These are phyloP conservation scores for Melanaphis sacchari DNA, from an alignment of 1,140 invertebrate species.

Conservation along the genomic window DNA sequence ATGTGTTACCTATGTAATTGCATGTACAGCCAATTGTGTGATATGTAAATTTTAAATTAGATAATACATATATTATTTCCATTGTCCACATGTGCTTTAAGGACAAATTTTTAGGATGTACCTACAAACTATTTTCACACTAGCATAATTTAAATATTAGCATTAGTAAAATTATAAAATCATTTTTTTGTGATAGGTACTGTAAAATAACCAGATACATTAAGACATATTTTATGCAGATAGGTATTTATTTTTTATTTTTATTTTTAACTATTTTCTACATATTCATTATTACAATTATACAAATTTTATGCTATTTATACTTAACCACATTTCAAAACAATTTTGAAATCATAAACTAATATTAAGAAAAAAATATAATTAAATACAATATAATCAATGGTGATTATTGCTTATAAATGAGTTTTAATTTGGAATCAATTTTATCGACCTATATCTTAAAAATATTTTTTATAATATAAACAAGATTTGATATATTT, in stretches of 20 bases:
- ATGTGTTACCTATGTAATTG: too few species aligned
- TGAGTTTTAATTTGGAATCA: not conserved
- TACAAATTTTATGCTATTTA: not conserved
- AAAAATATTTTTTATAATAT: slow-evolving; percentile 10
- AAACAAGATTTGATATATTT: not conserved
- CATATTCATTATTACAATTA: too few species aligned
- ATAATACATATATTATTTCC: too few species aligned
- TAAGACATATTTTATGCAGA: too few species aligned
- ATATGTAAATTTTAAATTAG: too few species aligned
- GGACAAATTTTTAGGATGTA: too few species aligned
- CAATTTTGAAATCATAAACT: not conserved
- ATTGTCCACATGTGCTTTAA: too few species aligned
- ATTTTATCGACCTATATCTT: not conserved
- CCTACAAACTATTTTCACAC: too few species aligned
- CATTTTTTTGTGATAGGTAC: too few species aligned
- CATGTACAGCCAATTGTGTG: too few species aligned
- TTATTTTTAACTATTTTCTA: not conserved
- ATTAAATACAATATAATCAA: not conserved
- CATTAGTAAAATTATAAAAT: too few species aligned
- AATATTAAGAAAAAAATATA: not conserved
- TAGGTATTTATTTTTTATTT: not conserved
- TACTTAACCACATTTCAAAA: not conserved
- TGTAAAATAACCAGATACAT: too few species aligned
- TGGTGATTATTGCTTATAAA: not conserved
- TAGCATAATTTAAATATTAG: not conserved